phyloP scores from a whole-genome alignment of 2,888 invertebrate genomes.

The Eupithecia vulgata region DNA sequence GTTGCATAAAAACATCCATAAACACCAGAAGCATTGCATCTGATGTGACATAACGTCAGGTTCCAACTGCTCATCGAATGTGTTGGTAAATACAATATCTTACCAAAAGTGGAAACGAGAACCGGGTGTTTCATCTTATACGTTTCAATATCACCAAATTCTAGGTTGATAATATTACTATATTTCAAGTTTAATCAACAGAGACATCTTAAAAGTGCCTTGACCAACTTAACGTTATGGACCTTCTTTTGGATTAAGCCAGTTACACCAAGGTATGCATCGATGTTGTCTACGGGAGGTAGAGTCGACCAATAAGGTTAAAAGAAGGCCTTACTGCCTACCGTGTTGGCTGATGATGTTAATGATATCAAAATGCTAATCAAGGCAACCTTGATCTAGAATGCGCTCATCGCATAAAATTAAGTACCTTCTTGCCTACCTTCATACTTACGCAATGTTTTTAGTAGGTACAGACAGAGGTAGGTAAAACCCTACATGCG shows the following conservation, averaged over 20 bases:
- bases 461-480: too few species aligned
- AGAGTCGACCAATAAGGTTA: too few species aligned
- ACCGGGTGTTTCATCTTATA: background rate
- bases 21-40: too few species aligned
- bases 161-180: background rate
- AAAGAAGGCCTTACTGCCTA: background rate
- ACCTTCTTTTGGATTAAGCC: constrained; percentile 11
- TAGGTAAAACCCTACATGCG: too few species aligned
- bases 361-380: constrained; percentile 7
- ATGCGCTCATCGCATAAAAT: constrained; percentile 15
- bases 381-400: constrained; percentile 18
- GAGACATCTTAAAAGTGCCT: constrained; percentile 11
- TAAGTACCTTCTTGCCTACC: background rate
- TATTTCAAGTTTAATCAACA: background rate
- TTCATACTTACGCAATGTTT: background rate
- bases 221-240: constrained; percentile 22
- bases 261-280: constrained; percentile 3
- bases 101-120: background rate
- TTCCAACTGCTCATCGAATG: too few species aligned
- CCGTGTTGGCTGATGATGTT: background rate
- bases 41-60: too few species aligned
- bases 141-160: background rate
- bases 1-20: background rate
- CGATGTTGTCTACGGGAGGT: too few species aligned
- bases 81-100: background rate